These are phyloP conservation scores for Zaprionus camerounensis DNA, from an alignment of 1,140 invertebrate species.

Conservation along the genomic window DNA sequence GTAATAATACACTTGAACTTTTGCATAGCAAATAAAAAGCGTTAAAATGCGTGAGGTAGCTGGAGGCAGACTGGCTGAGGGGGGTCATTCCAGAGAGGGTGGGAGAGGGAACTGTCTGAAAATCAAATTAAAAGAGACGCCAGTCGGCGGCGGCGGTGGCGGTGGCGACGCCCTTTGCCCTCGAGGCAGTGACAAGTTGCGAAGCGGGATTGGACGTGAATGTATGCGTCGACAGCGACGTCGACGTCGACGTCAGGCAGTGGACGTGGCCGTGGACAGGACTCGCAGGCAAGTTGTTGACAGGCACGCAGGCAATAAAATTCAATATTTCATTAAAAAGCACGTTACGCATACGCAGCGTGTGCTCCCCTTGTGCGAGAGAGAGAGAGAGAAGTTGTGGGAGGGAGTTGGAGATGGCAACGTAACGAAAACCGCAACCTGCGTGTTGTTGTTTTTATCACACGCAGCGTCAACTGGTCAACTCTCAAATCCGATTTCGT, in stretches of 20 bases:
- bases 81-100: background rate
- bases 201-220: slow-evolving; percentile 52
- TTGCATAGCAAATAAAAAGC: slow-evolving; percentile 81
- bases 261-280: slow-evolving; percentile 33
- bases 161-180: slow-evolving; percentile 38
- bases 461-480: slow-evolving; percentile 66
- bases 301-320: slow-evolving; percentile 83
- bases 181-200: slow-evolving; percentile 77
- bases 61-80: background rate
- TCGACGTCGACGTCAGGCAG: slow-evolving; percentile 17
- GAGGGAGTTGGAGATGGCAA: slow-evolving; percentile 17
- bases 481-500: slow-evolving; percentile 79
- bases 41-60: slow-evolving; percentile 65
- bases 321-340: slow-evolving; percentile 84
- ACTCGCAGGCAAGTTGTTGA: slow-evolving; percentile 61
- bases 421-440: slow-evolving; percentile 66
- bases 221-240: slow-evolving; percentile 22
- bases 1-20: slow-evolving; percentile 80
- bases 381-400: background rate
- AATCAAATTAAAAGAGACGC: slow-evolving; percentile 56
- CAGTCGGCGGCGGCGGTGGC: slow-evolving; percentile 15
- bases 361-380: slow-evolving; percentile 23
- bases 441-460: slow-evolving; percentile 78
- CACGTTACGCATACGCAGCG: slow-evolving; percentile 81
- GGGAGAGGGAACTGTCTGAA: slow-evolving; percentile 34